Conservation (phyloP, 2,797 vertebrate genomes). For the Benthosema pterotum region DNA sequence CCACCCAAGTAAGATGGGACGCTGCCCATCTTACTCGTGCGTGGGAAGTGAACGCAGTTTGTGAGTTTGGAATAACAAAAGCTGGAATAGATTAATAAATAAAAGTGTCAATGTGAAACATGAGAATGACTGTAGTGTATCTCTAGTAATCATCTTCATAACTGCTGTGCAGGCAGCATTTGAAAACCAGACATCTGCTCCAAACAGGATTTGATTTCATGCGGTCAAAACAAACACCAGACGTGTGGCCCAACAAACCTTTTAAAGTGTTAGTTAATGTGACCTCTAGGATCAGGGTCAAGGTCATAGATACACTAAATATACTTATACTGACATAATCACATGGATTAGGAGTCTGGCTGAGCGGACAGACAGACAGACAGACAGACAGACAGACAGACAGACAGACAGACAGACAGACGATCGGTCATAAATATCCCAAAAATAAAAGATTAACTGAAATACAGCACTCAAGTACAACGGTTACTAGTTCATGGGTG, state of each 20-base stretch:
- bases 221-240: background rate
- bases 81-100: too few species aligned
- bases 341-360: background rate
- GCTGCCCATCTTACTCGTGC: too few species aligned
- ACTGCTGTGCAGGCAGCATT: background rate
- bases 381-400: too few species aligned
- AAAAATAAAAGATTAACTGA: too few species aligned
- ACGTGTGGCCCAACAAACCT: background rate
- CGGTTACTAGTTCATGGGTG: too few species aligned
- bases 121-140: background rate
- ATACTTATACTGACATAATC: background rate
- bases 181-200: background rate
- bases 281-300: background rate
- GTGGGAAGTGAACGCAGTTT: too few species aligned
- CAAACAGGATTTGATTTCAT: background rate
- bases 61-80: too few species aligned
- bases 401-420: too few species aligned
- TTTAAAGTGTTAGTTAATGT: background rate
- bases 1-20: too few species aligned
- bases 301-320: conserved; percentile 3
- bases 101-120: conserved; percentile 28
- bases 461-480: too few species aligned
- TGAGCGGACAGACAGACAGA: background rate
- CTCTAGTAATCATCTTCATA: background rate
- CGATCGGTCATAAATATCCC: too few species aligned